A percentile compares a stretch with the other conserved stretches of the same genome.
Conservation (phyloP, 92 coral and sea anemone genomes). For the Zoanthus solanderi region DNA sequence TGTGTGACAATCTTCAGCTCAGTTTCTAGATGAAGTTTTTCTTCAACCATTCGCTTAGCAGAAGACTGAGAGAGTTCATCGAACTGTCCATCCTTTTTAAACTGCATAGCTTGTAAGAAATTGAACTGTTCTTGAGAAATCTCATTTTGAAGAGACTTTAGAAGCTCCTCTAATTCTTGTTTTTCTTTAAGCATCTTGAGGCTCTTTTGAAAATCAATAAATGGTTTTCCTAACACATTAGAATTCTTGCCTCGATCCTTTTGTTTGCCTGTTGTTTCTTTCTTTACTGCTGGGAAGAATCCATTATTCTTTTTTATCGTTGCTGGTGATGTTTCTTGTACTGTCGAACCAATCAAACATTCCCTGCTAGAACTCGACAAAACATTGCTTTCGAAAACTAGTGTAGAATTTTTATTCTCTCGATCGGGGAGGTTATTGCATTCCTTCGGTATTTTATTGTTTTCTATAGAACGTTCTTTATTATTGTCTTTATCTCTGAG, state of each 20-base stretch:
- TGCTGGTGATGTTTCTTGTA: neutral
- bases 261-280: neutral
- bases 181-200: slow-evolving; percentile 24
- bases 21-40: slow-evolving; percentile 15
- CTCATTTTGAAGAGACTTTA: slow-evolving; percentile 28
- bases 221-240: neutral
- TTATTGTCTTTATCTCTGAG: neutral
- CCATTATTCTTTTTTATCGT: neutral
- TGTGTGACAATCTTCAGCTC: slow-evolving; percentile 17
- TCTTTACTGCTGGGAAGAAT: neutral
- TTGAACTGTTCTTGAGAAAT: slow-evolving; percentile 25
- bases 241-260: neutral
- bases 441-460: neutral
- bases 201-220: slow-evolving; percentile 8
- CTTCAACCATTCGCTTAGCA: slow-evolving; percentile 27
- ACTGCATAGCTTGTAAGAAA: slow-evolving; percentile 27
- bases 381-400: neutral
- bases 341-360: neutral
- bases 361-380: neutral
- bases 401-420: neutral
- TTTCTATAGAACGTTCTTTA: neutral
- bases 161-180: slow-evolving; percentile 25
- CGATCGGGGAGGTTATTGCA: neutral
- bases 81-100: slow-evolving; percentile 25
- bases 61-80: slow-evolving; percentile 13